A percentile compares a stretch with the other conserved stretches of the same genome.
phyloP scores from a whole-genome alignment of 2,797 vertebrate species.

The Tolypeutes matacus region DNA sequence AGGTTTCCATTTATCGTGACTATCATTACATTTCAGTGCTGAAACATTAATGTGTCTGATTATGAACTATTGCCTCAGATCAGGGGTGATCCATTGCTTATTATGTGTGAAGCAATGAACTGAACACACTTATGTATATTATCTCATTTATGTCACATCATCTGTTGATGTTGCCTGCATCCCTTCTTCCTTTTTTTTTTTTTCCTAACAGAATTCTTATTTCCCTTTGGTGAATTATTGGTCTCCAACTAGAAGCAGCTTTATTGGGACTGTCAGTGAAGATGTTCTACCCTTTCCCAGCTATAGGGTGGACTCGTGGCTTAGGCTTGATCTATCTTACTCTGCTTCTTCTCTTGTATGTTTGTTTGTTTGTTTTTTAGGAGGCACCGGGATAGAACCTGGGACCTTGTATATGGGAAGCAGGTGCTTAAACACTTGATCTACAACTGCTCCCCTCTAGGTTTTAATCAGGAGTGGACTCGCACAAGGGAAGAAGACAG shows the following conservation, averaged over 20 bases:
- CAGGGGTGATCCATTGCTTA: no score
- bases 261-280: not conserved
- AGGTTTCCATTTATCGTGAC: no score
- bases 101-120: not conserved
- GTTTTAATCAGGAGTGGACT: not conserved
- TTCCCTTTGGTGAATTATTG: not conserved
- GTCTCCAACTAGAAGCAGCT: not conserved
- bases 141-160: not conserved
- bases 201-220: not conserved
- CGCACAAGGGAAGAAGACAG: not conserved
- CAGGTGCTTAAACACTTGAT: no score
- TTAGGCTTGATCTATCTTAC: not conserved
- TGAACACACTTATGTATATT: not conserved
- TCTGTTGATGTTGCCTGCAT: not conserved
- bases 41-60: not conserved
- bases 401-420: no score
- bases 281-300: not conserved
- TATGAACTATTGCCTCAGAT: not conserved
- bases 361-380: no score
- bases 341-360: no score
- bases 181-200: not conserved
- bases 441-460: not conserved
- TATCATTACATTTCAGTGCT: no score
- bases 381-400: no score
- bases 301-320: not conserved